phyloP scores from a whole-genome alignment of 1,140 invertebrate genomes.

The Lepidurus arcticus region DNA sequence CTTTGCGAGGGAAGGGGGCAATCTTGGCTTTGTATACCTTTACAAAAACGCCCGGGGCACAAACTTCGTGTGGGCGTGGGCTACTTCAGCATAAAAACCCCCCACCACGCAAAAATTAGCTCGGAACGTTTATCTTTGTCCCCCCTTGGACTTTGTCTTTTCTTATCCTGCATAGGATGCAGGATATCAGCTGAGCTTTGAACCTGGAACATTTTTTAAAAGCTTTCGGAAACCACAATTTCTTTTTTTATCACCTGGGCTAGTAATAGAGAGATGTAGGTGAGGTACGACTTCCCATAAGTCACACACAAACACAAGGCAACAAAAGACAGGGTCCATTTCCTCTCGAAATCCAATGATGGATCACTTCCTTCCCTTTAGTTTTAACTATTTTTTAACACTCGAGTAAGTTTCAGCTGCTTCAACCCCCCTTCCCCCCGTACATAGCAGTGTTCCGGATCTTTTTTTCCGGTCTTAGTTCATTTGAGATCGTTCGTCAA shows the following conservation, averaged over 20 bases:
- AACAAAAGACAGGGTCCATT: neutral
- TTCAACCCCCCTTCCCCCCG: neutral
- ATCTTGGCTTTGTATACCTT: neutral
- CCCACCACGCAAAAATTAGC: too few relatives aligned
- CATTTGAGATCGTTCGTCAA: too few relatives aligned
- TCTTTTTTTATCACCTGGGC: neutral
- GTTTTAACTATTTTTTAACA: neutral
- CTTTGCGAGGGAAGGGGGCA: neutral
- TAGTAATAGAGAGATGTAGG: neutral
- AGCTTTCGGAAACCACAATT: constrained; percentile 5
- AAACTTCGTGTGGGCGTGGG: neutral
- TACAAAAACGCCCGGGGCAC: neutral
- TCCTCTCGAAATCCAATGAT: neutral
- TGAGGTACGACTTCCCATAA: neutral
- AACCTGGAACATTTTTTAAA: neutral
- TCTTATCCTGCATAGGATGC: neutral
- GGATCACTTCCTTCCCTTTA: neutral
- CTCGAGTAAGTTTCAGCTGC: too few relatives aligned
- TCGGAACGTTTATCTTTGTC: neutral
- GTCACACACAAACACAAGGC: neutral
- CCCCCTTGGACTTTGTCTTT: neutral
- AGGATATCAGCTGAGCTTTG: neutral
- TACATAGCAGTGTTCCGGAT: neutral
- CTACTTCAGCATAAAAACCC: neutral
- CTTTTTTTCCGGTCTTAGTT: neutral